Base-by-base conservation (phyloP, 1,140 invertebrate species). In the Callitettix versicolor region DNA sequence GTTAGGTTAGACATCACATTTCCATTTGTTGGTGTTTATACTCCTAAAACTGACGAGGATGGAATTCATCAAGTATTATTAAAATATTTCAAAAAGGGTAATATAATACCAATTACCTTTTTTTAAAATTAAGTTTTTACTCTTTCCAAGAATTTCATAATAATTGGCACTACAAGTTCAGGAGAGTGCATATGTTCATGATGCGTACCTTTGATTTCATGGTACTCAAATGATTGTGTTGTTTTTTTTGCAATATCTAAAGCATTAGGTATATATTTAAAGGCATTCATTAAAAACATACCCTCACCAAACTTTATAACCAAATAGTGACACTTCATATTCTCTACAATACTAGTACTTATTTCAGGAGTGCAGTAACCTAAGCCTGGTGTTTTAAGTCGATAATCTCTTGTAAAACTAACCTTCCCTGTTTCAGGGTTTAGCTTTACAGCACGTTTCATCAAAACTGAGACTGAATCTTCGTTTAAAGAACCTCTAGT, bases 111-210 rank as follows among this genome's bases (percentile, higher is more conserved):
- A n/a, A n/a, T n/a, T n/a, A n/a, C n/a, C n/a, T n/a, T n/a, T n/a
- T n/a, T n/a, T n/a, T n/a, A n/a, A n/a, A n/a, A n/a, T n/a, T n/a
- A n/a, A n/a, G n/a, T n/a, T n/a, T n/a, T n/a, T n/a, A 30, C 9
- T 30, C 21, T 41, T 55, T 55, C 18, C 1, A 55, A 20, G 46
- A 49, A 40, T 11, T 57, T 48, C 14, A 30, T 48, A 36, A 58
- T 30, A 18, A 33, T 15, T 5, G 51, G 44, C 20, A 76, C 75
- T 53, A 92, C 72, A 64, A 72, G 79, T 58, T 84, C 78, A 5
- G 88, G 84, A 41, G 84, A 71, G 54, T 86, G 86, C 41, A 94
- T 72, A 64, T 93, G 90, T 4, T 91, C 76, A 64, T 92, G 88
- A 73, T 93, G 89, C 3, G 80, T 84, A 1, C 89, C 89, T 42